These are phyloP conservation scores for Zaprionus inermis DNA, from an alignment of 1,140 invertebrate species.

Conservation along the genomic window DNA sequence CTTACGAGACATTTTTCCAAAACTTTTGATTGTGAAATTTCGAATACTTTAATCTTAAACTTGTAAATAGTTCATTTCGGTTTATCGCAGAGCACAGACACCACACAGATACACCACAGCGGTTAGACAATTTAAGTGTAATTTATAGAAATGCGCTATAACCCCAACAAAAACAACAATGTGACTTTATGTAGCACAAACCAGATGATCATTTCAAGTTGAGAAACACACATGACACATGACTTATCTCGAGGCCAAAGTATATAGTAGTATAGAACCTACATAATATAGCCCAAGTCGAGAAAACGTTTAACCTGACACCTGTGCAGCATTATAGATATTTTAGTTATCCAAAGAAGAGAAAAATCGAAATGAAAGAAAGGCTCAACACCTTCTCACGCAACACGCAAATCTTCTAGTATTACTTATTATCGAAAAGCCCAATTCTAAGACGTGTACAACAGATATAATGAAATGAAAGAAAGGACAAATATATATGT, in stretches of 20 bases:
- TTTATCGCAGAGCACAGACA: conserved; percentile 33
- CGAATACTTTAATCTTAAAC: conserved; percentile 28
- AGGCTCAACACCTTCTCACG: conserved; percentile 19
- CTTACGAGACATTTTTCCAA: conserved; percentile 1
- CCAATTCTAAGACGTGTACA: conserved; percentile 55
- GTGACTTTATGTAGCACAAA: conserved; percentile 31
- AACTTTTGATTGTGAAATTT: conserved; percentile 20
- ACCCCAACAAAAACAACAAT: conserved; percentile 8
- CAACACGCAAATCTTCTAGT: conserved; percentile 48
- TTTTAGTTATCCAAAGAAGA: conserved; percentile 19
- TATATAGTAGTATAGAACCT: conserved; percentile 7
- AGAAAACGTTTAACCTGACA: conserved; percentile 13
- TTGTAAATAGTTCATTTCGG: conserved; percentile 56
- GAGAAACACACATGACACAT: conserved; percentile 28
- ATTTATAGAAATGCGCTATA: conserved; percentile 43
- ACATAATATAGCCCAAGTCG: conserved; percentile 23
- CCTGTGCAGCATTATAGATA: conserved; percentile 14
- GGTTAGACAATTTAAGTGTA: conserved; percentile 54
- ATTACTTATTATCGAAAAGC: conserved; percentile 43
- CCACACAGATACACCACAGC: conserved; percentile 28
- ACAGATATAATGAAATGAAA: conserved; percentile 31
- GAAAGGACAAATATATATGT: conserved; percentile 28
- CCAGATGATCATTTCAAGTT: conserved; percentile 27
- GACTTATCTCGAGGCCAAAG: conserved; percentile 40
- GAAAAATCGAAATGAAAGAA: neutral